Percentiles rank a stretch among this genome's conserved stretches.
phyloP scores from a whole-genome alignment of 2,113 vertebrate genomes.

The Apteryx owenii region DNA sequence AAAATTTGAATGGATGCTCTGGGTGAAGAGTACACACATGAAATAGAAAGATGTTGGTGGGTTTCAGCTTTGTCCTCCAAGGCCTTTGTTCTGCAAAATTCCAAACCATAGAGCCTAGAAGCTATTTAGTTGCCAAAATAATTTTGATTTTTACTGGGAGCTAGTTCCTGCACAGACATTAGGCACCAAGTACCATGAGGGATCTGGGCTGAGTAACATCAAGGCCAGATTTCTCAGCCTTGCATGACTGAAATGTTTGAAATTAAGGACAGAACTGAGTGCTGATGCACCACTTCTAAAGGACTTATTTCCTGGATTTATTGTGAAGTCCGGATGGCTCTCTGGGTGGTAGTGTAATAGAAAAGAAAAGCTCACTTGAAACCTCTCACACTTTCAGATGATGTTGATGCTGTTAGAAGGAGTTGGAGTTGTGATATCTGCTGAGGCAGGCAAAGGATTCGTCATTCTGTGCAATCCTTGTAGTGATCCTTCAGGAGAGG shows the following conservation, averaged over 20 bases:
- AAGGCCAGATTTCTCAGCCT: accelerated
- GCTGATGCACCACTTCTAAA: neutral
- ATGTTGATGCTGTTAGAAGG: accelerated
- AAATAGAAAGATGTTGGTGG: neutral
- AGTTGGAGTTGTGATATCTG: neutral
- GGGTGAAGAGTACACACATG: neutral
- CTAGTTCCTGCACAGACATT: neutral
- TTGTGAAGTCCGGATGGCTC: neutral
- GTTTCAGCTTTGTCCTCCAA: neutral
- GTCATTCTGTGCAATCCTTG: neutral
- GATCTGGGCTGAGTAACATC: neutral
- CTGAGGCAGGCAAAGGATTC: neutral
- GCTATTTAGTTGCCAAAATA: neutral
- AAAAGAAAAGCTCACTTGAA: neutral
- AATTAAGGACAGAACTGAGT: neutral
- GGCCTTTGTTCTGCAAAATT: neutral
- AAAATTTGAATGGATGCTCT: neutral
- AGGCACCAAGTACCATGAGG: neutral
- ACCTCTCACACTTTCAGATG: neutral
- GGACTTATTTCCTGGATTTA: neutral
- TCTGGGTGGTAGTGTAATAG: accelerated
- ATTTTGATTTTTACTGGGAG: neutral
- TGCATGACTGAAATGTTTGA: accelerated
- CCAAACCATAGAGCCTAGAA: accelerated
- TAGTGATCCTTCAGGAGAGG: neutral